Percentiles rank a stretch among this genome's conserved stretches.
phyloP scores from a whole-genome alignment of 2,888 invertebrate species.

The Glaucopsyche alexis region DNA sequence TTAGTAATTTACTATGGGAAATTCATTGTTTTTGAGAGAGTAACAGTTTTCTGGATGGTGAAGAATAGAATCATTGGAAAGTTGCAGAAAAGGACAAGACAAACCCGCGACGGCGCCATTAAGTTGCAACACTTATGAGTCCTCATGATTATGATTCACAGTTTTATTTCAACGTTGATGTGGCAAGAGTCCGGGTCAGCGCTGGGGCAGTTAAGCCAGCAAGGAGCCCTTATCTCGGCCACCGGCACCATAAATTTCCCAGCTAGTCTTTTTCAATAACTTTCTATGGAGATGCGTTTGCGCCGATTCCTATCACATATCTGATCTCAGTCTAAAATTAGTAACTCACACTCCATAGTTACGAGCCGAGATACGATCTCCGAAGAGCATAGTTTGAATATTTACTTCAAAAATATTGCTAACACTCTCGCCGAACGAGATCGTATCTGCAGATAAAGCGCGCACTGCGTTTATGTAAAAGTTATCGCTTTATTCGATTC shows the following conservation, averaged over 20 bases:
- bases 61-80: conserved; percentile 8
- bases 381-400: conserved; percentile 49
- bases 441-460: conserved; percentile 47
- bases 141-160: conserved; percentile 55
- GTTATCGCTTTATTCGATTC: conserved; percentile 30
- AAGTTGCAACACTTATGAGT: conserved; percentile 51
- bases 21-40: neutral
- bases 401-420: conserved; percentile 58
- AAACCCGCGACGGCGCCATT: conserved; percentile 31
- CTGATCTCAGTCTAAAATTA: conserved; percentile 55
- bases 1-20: neutral
- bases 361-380: conserved; percentile 51
- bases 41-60: neutral
- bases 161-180: conserved; percentile 42
- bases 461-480: conserved; percentile 29
- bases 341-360: conserved; percentile 54
- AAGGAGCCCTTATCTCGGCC: conserved; percentile 29
- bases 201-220: conserved; percentile 21
- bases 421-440: conserved; percentile 45
- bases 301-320: conserved; percentile 35
- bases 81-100: conserved; percentile 27
- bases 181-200: conserved; percentile 43
- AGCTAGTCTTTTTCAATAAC: conserved; percentile 7
- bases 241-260: conserved; percentile 1
- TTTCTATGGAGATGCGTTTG: conserved; percentile 18